Conservation (phyloP, 2,113 vertebrate genomes). For the Leptocoma aspasia region DNA sequence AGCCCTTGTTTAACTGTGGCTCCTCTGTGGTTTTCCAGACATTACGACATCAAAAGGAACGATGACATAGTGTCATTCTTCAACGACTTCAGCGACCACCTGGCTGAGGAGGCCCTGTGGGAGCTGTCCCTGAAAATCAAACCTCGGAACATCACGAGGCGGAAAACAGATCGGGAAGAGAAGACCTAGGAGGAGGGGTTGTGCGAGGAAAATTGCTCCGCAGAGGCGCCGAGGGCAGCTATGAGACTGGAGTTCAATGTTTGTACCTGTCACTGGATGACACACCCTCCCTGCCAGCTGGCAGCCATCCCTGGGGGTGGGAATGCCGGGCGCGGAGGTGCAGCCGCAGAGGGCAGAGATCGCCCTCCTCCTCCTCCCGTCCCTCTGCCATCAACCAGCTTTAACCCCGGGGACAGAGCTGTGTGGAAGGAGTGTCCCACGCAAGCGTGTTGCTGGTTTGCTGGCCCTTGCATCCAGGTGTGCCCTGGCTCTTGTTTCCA, state of each 20-base stretch:
- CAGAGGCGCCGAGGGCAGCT: constrained; percentile 39
- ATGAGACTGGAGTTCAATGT: constrained; percentile 38
- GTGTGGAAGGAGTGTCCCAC: neutral
- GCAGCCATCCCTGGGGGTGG: neutral
- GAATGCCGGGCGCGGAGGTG: neutral
- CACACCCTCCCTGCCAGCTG: constrained; percentile 21
- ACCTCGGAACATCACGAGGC: constrained; percentile 88
- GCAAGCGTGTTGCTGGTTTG: neutral
- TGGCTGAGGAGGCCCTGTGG: constrained; percentile 97
- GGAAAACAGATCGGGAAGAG: constrained; percentile 93
- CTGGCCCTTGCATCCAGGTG: neutral
- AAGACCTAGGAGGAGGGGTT: constrained; percentile 82
- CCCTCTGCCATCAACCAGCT: constrained; percentile 21
- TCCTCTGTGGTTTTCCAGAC: constrained; percentile 69
- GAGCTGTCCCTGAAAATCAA: constrained; percentile 98
- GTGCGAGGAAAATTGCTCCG: constrained; percentile 43
- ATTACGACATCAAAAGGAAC: constrained; percentile 93
- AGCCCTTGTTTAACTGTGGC: neutral
- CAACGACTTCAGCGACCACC: constrained; percentile 98
- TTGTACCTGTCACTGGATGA: constrained; percentile 50
- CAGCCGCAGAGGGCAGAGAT: neutral
- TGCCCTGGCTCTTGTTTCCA: neutral
- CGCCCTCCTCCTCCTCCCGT: constrained; percentile 1
- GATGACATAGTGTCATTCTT: constrained; percentile 96
- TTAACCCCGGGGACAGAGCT: neutral